Evolutionary conservation across 1,140 invertebrate genomes (phyloP), one percentile per base, ranked within the genome.

Genomic region (Holcopasites calliopsidis): DNA sequence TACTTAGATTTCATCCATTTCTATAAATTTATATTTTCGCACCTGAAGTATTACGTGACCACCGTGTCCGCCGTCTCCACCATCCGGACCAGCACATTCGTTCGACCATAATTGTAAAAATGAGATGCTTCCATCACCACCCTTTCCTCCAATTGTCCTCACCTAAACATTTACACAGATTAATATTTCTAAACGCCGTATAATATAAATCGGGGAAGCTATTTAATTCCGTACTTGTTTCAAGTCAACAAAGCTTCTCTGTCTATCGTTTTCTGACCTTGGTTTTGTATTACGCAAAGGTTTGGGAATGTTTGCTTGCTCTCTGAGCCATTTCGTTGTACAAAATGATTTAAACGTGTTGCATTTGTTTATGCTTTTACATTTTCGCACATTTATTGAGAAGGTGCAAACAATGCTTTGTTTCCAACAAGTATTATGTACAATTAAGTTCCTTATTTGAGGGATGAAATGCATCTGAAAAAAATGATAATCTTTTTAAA

Each of bases 21-120:
- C 42, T 7, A 40, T 40, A 40, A 40, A 40, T 7, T 7, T 40
- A 40, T 40, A 40, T 40, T 55, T 61, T 60, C 21, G 69, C 87
- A 95, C 95, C 92, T 96, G 90, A 85, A 99, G 97, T 58, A 99
- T 94, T 2, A 99, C 95, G 92, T 99, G 98, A 0, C 97, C 98
- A n/a, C 99, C 99, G 88, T 98, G 94, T 1, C 99, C 99, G 13
- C 98, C 99, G 92, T 99, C 97, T 0, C 98, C 99, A 5, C 98
- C 98, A 92, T 98, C 97, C 0, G 98, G 98, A 8, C 99, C 99
- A 0, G 96, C 98, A 73, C 93, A 93, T 78, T 98, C 97, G 86
- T 98, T 98, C 21, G 92, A 92, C 92, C 93, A 97, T 11, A 96
- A 85, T 65, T 93, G 94, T 3, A 97, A 86, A 88, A 99, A 98